These are phyloP conservation scores for Strongylocentrotus purpuratus DNA, from an alignment of 35 echinoderm and acorn worm species.

Conservation along the genomic window DNA sequence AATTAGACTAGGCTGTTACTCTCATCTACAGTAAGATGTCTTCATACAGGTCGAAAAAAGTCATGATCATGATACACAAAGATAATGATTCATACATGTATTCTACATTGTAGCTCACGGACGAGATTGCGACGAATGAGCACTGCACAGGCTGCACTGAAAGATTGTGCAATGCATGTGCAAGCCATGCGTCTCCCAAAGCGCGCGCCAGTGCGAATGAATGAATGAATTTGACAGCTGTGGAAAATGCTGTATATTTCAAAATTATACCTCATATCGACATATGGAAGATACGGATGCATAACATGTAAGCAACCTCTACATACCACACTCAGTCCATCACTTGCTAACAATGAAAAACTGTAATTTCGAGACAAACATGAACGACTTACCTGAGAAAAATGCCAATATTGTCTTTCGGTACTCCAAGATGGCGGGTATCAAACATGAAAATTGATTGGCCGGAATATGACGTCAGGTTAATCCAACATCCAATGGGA, in stretches of 20 bases:
- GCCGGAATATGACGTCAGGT: slow-evolving; percentile 24
- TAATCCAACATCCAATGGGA: slow-evolving; percentile 24
- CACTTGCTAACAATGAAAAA: neutral
- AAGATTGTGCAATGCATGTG: no score
- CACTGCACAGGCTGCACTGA: neutral
- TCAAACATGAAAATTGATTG: neutral
- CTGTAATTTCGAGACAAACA: neutral
- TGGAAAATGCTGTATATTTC: neutral
- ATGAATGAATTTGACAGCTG: slow-evolving; percentile 40
- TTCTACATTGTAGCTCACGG: no score
- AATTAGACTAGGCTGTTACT: no score
- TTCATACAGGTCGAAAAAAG: no score
- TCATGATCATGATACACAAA: no score
- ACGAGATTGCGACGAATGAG: no score
- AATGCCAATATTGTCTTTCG: slow-evolving; percentile 37
- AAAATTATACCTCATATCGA: neutral
- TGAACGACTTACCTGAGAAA: slow-evolving; percentile 22
- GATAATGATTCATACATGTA: no score
- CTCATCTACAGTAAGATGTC: no score
- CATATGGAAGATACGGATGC: neutral
- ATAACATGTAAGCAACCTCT: neutral
- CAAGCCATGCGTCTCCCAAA: neutral
- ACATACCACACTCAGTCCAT: neutral
- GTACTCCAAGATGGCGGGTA: slow-evolving; percentile 36
- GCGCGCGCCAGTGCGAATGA: slow-evolving; percentile 30